These are phyloP conservation scores for Myotis myotis DNA, from an alignment of 2,797 vertebrate species.

Conservation along the genomic window DNA sequence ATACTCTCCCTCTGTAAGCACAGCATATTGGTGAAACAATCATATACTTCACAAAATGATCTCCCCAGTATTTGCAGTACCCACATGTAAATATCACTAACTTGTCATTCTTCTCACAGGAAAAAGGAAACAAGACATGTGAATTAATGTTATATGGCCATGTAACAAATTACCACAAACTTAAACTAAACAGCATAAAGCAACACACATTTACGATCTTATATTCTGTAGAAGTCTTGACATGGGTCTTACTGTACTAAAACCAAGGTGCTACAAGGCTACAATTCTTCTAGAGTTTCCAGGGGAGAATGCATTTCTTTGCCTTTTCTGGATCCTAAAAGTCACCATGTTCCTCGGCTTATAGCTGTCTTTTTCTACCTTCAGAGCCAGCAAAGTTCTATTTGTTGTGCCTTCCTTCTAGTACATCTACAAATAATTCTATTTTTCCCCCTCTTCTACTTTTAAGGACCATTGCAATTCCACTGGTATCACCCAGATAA, in stretches of 20 bases:
- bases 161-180: not conserved
- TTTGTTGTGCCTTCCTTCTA: not conserved
- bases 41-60: too few species aligned
- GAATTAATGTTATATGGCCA: not conserved
- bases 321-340: not conserved
- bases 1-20: not conserved
- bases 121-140: not conserved
- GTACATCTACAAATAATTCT: not conserved
- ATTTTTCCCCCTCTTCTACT: not conserved
- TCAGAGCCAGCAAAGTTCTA: not conserved
- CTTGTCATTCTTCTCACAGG: not conserved
- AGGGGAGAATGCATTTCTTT: not conserved
- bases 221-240: not conserved
- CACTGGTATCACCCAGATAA: not conserved
- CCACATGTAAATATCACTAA: not conserved
- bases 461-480: not conserved
- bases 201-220: not conserved
- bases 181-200: not conserved
- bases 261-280: not conserved
- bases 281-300: not conserved
- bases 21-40: too few species aligned
- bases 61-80: too few species aligned
- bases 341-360: not conserved
- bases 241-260: not conserved
- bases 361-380: not conserved